phyloP scores from a whole-genome alignment of 92 coral and sea anemone genomes.

The Anthopleura xanthogrammica region DNA sequence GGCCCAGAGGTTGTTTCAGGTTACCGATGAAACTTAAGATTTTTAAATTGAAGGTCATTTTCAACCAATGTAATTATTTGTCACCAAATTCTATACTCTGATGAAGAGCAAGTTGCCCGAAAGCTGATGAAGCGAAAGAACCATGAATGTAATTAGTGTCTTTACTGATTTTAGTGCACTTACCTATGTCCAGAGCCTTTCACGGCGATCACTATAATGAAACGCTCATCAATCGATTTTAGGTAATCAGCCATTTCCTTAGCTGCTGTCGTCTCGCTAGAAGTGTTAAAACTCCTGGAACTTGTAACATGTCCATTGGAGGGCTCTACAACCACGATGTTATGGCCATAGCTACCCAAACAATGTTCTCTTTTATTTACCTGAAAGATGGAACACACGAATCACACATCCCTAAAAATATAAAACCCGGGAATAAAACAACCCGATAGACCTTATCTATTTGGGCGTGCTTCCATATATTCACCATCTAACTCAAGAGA shows the following conservation, averaged over 20 bases:
- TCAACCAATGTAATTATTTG: background rate
- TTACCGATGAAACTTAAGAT: no score
- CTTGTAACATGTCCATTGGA: slow-evolving; percentile 23
- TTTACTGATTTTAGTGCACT: background rate
- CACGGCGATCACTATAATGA: slow-evolving; percentile 30
- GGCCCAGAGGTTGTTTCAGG: background rate
- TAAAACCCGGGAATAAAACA: no score
- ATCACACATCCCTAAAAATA: no score
- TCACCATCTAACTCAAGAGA: no score
- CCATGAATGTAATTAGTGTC: no score
- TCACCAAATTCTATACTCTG: no score
- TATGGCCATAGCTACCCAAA: slow-evolving; percentile 26
- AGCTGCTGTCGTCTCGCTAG: background rate
- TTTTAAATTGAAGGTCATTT: background rate
- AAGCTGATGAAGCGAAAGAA: no score
- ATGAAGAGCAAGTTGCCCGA: no score
- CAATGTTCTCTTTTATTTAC: slow-evolving; percentile 15
- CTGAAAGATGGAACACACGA: background rate
- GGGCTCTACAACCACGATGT: slow-evolving; percentile 29
- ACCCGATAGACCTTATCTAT: no score
- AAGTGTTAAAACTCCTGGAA: slow-evolving; percentile 16
- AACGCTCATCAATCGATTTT: background rate
- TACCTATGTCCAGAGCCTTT: slow-evolving; percentile 34
- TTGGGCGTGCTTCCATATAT: no score
- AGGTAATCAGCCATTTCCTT: slow-evolving; percentile 22